phyloP scores from a whole-genome alignment of 2,888 invertebrate genomes.

The Cybosia mesomella region DNA sequence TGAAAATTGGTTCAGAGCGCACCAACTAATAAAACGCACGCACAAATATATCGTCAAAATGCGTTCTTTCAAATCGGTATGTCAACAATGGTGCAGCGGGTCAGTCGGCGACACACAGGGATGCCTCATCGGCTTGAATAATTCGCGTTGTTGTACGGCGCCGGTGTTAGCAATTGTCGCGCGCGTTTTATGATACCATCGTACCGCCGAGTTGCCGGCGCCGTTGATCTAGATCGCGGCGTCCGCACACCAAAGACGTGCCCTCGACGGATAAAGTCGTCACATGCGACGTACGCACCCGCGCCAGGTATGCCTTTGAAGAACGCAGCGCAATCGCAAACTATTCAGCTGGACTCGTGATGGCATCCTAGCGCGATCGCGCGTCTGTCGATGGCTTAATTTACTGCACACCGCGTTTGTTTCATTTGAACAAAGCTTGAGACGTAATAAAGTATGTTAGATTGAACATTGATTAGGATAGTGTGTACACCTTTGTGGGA shows the following conservation, averaged over 20 bases:
- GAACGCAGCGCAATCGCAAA: constrained; percentile 64
- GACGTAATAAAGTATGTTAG: constrained; percentile 47
- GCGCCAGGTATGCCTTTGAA: constrained; percentile 80
- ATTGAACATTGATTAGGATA: constrained; percentile 36
- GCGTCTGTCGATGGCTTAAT: constrained; percentile 54
- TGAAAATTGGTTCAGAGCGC: constrained; percentile 3
- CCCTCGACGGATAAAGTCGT: constrained; percentile 83
- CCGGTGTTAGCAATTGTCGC: constrained; percentile 85
- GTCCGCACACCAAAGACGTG: constrained; percentile 77
- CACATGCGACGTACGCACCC: constrained; percentile 73
- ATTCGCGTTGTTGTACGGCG: constrained; percentile 77
- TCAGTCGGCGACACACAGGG: constrained; percentile 59
- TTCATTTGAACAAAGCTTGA: constrained; percentile 36
- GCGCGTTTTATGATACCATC: constrained; percentile 80
- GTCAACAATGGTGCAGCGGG: constrained; percentile 55
- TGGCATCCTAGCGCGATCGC: constrained; percentile 76
- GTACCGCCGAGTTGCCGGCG: constrained; percentile 71
- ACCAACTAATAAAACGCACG: neutral
- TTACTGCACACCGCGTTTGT: constrained; percentile 47
- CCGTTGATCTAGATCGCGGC: constrained; percentile 84
- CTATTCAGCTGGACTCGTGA: constrained; percentile 68
- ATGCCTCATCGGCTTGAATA: constrained; percentile 72
- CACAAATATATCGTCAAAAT: constrained; percentile 34
- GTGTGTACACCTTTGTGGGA: constrained; percentile 23
- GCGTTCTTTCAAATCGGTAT: constrained; percentile 49